Conservation (phyloP, 2,113 vertebrate species). For the Mesocricetus auratus region DNA sequence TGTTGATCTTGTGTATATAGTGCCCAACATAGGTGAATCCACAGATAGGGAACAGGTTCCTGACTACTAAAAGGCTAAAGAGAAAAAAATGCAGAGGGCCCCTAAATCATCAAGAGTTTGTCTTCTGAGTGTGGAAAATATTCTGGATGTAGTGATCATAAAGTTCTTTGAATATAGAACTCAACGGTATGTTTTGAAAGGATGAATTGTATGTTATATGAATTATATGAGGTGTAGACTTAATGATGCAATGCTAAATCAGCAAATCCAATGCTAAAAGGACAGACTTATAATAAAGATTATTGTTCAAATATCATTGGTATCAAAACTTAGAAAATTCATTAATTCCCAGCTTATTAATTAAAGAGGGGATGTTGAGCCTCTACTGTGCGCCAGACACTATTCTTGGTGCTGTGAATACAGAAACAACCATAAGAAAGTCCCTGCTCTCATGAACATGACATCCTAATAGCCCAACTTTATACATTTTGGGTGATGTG, state of each 20-base stretch:
- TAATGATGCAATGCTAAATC: conserved; percentile 3
- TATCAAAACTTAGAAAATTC: conserved; percentile 55
- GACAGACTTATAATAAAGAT: conserved; percentile 42
- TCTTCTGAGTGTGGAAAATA: background rate
- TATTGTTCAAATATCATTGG: conserved; percentile 49
- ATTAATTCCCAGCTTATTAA: conserved; percentile 44
- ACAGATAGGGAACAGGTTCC: background rate
- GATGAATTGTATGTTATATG: background rate
- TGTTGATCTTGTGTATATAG: background rate
- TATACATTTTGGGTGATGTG: conserved; percentile 29
- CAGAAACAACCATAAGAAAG: conserved; percentile 7
- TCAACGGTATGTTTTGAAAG: background rate
- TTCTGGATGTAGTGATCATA: background rate
- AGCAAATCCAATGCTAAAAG: conserved; percentile 41
- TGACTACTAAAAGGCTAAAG: background rate
- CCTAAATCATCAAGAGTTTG: background rate
- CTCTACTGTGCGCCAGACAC: background rate
- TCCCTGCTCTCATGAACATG: background rate
- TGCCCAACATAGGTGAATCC: conserved; percentile 15
- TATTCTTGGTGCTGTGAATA: conserved; percentile 28
- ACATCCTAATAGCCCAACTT: conserved; percentile 47
- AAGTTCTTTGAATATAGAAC: conserved; percentile 32
- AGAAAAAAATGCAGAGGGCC: background rate
- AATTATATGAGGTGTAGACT: conserved; percentile 17
- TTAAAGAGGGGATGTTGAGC: conserved; percentile 10